phyloP scores from a whole-genome alignment of 2,888 invertebrate species.

The Furcula furcula region DNA sequence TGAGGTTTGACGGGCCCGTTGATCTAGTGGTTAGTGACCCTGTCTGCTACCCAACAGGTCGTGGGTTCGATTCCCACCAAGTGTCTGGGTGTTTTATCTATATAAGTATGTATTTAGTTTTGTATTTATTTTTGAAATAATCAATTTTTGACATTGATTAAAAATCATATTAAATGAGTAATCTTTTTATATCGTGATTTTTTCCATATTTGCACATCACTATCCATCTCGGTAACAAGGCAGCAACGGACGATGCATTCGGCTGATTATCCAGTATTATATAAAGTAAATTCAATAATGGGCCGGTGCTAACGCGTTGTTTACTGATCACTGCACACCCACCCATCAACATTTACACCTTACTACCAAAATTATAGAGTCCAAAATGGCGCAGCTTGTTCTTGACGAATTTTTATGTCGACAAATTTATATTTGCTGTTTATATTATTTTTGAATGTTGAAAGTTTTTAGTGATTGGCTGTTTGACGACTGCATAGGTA shows the following conservation, averaged over 20 bases:
- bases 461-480: slow-evolving; percentile 10
- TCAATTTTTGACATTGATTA: no score
- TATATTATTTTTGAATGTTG: slow-evolving; percentile 22
- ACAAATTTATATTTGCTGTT: slow-evolving; percentile 24
- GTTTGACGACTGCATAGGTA: slow-evolving; percentile 12
- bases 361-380: slow-evolving; percentile 28
- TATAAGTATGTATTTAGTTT: no score
- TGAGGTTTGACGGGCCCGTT: no score
- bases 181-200: not conserved
- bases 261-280: slow-evolving; percentile 80
- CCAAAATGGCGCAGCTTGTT: slow-evolving; percentile 29
- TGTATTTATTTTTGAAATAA: no score
- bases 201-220: slow-evolving; percentile 32
- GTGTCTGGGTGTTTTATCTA: no score
- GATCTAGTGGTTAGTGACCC: no score
- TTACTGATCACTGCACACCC: slow-evolving; percentile 53
- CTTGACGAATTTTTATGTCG: slow-evolving; percentile 26
- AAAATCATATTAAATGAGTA: no score
- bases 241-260: slow-evolving; percentile 74
- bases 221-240: slow-evolving; percentile 65
- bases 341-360: slow-evolving; percentile 28
- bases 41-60: no score
- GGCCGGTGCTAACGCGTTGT: slow-evolving; percentile 70
- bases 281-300: slow-evolving; percentile 82
- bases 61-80: no score